Conservation (phyloP, 1,140 invertebrate genomes). For the Drosophila nebulosa region DNA sequence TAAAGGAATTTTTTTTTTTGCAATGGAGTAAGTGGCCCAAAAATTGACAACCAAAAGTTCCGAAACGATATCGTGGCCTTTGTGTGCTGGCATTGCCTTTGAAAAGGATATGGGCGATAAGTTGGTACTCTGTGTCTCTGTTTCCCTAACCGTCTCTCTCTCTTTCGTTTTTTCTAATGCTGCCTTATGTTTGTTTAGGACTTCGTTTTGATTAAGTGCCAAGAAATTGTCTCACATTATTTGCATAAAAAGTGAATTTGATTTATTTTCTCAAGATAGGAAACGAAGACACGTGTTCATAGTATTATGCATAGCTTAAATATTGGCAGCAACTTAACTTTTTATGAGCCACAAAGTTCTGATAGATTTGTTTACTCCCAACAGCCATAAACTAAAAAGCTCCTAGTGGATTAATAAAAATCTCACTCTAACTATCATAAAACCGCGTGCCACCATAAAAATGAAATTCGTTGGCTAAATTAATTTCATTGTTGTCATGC, state of each 20-base stretch:
- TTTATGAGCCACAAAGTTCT: conserved; percentile 64
- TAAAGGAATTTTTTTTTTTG: conserved; percentile 43
- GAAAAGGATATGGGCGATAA: conserved; percentile 17
- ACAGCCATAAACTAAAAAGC: conserved; percentile 46
- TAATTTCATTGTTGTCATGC: conserved; percentile 26
- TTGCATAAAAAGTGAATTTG: conserved; percentile 60
- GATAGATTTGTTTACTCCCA: conserved; percentile 60
- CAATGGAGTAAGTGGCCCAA: conserved; percentile 4
- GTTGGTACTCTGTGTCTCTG: not conserved
- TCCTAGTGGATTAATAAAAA: conserved; percentile 51
- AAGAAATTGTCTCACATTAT: conserved; percentile 66
- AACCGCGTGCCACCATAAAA: conserved; percentile 22
- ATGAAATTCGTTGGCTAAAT: conserved; percentile 32
- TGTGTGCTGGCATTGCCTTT: conserved; percentile 17
- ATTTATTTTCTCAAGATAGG: conserved; percentile 42
- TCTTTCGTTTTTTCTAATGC: conserved; percentile 7
- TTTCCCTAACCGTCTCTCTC: not conserved
- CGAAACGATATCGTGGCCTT: not conserved
- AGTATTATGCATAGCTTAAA: not conserved
- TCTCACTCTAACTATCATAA: conserved; percentile 45
- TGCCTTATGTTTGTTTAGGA: conserved; percentile 58
- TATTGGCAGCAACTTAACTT: not conserved
- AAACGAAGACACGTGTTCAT: conserved; percentile 12
- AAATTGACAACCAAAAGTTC: not conserved
- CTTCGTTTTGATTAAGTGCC: conserved; percentile 69